Base-by-base conservation (phyloP, 2,797 vertebrate genomes). In the Amphiprion clarkii region DNA sequence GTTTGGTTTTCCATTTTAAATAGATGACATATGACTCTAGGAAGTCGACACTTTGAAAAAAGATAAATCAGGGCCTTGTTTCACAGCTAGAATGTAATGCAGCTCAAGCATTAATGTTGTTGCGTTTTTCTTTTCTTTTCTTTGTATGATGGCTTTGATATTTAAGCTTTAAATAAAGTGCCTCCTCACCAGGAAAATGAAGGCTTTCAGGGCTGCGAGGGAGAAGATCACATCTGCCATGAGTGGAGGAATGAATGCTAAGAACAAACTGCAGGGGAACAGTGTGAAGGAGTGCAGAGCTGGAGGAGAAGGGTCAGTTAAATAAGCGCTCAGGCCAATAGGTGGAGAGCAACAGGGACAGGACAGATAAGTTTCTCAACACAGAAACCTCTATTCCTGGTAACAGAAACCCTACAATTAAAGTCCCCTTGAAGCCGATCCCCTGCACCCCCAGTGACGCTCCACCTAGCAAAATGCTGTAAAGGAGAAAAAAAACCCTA, bases 201-300 rank as follows among this genome's bases (percentile, higher is more conserved):
- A 83, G 27, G 72, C 67, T 78, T 84, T 88, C 72, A 3, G 51
- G 21, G 75, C 76, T 81, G 82, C 53, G 44, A 79, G 76, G 59
- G 72, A 84, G 81, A 85, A 10, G 73, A 82, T 76, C 72, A 74
- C 74, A 85, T 90, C 82, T 85, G 80, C 64, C 56, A 57, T 17
- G 62, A 66, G 49, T 64, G 55, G 49, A 77, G 21, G 53, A 61
- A 51, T 48, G 55, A 79, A 65, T 19, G 46, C 31, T 31, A 23
- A 66, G 66, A 74, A 53, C 54, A 81, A 82, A 63, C 78, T 63
- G 56, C 77, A 70, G 77, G 58, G 64, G 61, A 36, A 82, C 60
- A 54, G 74, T 62, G 71, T 67, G 82, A 73, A 46, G 52, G 60
- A 61, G 19, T 36, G 71, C 60, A 58, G 65, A 56, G 79, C 74